Evolutionary conservation across 2,113 vertebrate genomes (phyloP), one percentile per base, ranked within the genome.

Genomic region (Cavia aperea): DNA sequence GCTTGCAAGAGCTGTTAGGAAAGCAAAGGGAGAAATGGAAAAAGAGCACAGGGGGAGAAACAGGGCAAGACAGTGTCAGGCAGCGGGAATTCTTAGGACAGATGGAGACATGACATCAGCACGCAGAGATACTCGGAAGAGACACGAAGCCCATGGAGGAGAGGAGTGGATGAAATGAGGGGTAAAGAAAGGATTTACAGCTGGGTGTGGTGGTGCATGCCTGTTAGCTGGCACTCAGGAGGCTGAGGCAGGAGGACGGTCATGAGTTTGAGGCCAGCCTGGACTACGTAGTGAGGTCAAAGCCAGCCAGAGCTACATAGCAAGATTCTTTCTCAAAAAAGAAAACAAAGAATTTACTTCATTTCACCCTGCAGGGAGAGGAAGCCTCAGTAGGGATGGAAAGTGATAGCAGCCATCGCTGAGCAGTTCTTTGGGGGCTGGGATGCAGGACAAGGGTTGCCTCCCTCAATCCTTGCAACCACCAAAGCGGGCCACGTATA

Each of bases 31-130:
- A 31, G n/a, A 60, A 63, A 68, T 2, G 6, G 16, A 26, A 51
- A 7, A 18, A 31, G 43, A 58, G 23, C 15, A 4, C 51, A n/a
- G 81, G 68, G 36, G 13, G 1, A 86, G 24, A 75, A 33, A 7
- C 9, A 7, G 36, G 66, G 19, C 26, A 26, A 68, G n/a, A 4
- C 4, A 6, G 8, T n/a, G n/a, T 23, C 43, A 78, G 23, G 49
- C 26, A 65, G 81, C 39, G 33, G 43, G 11, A n/a, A 14, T 36
- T n/a, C 49, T 33, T 23, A 68, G 51, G 63, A 56, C 14, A 1
- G 29, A 31, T 1, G 29, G 49, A 26, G 33, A 43, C 2, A 29
- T 26, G 51, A 19, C 1, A 14, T 29, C 16, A 14, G 2, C 7
- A 21, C 29, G 62, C 26, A 24, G 72, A 86, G 49, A 58, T 9